A percentile compares a stretch with the other conserved stretches of the same genome.
phyloP scores from a whole-genome alignment of 2,888 invertebrate species.

The Tanytarsus gracilentus region DNA sequence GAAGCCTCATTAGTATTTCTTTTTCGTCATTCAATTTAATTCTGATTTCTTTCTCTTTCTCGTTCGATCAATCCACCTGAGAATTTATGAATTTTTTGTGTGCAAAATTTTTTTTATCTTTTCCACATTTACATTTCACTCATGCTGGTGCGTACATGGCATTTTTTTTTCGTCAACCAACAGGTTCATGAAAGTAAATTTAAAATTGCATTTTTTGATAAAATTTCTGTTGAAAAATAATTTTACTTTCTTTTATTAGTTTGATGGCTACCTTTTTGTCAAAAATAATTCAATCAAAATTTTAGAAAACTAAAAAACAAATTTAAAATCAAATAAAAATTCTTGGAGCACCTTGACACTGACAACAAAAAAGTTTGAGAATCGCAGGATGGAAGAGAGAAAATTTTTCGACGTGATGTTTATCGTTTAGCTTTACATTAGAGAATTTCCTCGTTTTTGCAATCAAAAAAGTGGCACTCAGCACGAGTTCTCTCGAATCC shows the following conservation, averaged over 20 bases:
- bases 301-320: background rate
- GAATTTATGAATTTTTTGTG: no score
- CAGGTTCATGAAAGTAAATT: no score
- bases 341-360: background rate
- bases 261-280: no score
- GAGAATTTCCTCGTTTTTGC: conserved; percentile 17
- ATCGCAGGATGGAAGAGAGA: conserved; percentile 2
- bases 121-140: background rate
- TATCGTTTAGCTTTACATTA: background rate
- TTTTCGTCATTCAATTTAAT: conserved; percentile 3
- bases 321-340: background rate
- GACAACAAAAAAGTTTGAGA: conserved; percentile 15
- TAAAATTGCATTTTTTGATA: no score
- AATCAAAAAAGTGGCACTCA: background rate
- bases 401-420: conserved; percentile 22
- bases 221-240: no score
- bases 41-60: background rate
- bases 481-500: conserved; percentile 1
- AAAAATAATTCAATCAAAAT: no score
- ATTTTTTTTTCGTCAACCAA: background rate
- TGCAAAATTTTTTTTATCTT: no score
- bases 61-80: no score
- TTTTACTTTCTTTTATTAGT: no score
- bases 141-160: no score
- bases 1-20: conserved; percentile 8